A percentile compares a stretch with the other conserved stretches of the same genome.
These are phyloP conservation scores for Drosophila anceps DNA, from an alignment of 2,888 invertebrate species.

Conservation along the genomic window DNA sequence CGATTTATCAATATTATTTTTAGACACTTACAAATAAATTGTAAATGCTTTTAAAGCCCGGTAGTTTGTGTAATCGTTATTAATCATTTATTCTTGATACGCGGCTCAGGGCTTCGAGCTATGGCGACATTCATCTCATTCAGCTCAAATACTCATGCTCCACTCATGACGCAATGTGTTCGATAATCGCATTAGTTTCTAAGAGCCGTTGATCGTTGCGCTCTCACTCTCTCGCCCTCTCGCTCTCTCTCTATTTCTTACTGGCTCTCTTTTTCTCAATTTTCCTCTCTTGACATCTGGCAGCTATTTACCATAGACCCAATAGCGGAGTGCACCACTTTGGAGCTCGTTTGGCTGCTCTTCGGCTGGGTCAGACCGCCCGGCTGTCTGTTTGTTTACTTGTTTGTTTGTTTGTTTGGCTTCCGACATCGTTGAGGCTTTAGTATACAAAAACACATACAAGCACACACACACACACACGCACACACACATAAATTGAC, in stretches of 20 bases:
- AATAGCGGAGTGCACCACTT: slow-evolving; percentile 43
- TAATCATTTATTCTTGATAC: slow-evolving; percentile 5
- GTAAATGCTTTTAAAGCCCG: background rate
- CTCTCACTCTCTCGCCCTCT: slow-evolving; percentile 6
- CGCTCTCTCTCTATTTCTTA: slow-evolving; percentile 1
- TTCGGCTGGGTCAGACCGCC: slow-evolving; percentile 52
- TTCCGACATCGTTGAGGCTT: slow-evolving; percentile 57
- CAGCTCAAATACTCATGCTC: slow-evolving; percentile 8
- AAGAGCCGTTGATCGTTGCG: slow-evolving; percentile 13
- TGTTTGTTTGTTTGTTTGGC: slow-evolving; percentile 67
- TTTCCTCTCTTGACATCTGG: slow-evolving; percentile 24
- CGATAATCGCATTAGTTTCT: slow-evolving; percentile 55
- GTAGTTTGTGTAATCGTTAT: slow-evolving; percentile 8
- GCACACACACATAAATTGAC: slow-evolving; percentile 30
- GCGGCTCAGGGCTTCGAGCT: background rate
- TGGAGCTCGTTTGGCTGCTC: slow-evolving; percentile 36
- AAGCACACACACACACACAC: slow-evolving; percentile 7
- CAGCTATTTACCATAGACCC: slow-evolving; percentile 36
- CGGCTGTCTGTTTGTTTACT: slow-evolving; percentile 49
- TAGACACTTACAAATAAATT: slow-evolving; percentile 20
- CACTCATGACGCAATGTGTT: slow-evolving; percentile 57
- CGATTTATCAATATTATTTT: slow-evolving; percentile 7
- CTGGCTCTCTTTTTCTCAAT: background rate
- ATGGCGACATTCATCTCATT: slow-evolving; percentile 1
- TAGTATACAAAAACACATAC: slow-evolving; percentile 29